A percentile compares a stretch with the other conserved stretches of the same genome.
These are phyloP conservation scores for Gymnosoma rotundatum DNA, from an alignment of 2,888 invertebrate species.

Conservation along the genomic window DNA sequence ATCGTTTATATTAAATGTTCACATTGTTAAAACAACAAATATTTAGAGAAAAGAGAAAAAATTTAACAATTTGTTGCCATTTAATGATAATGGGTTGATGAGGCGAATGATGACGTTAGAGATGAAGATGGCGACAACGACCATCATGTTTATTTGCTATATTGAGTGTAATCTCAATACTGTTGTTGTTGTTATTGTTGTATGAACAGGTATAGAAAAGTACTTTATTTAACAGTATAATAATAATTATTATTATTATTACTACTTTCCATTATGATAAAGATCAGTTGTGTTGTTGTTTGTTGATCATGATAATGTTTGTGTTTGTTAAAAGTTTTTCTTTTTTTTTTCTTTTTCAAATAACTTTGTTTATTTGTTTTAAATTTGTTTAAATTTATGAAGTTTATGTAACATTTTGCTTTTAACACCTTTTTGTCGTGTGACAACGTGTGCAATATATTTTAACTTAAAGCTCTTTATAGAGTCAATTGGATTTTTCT, in stretches of 20 bases:
- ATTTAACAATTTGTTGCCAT: slow-evolving; percentile 55
- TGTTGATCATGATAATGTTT: not conserved
- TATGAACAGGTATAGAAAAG: not conserved
- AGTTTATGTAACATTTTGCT: slow-evolving; percentile 7
- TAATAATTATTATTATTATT: slow-evolving; percentile 55
- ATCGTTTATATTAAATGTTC: slow-evolving; percentile 57
- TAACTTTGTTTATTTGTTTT: slow-evolving; percentile 21
- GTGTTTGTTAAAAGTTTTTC: not conserved
- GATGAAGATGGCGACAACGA: slow-evolving; percentile 45
- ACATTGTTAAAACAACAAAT: slow-evolving; percentile 49
- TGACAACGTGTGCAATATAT: not conserved
- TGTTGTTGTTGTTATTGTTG: slow-evolving; percentile 20
- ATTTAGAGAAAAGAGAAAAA: slow-evolving; percentile 6
- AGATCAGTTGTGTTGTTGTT: slow-evolving; percentile 39
- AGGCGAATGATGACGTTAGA: slow-evolving; percentile 40
- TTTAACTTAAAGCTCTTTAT: not conserved
- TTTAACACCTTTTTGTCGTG: slow-evolving; percentile 1
- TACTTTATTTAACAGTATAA: slow-evolving; percentile 54
- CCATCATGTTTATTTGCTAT: slow-evolving; percentile 21
- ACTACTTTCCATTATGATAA: slow-evolving; percentile 49
- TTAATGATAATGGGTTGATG: slow-evolving; percentile 55
- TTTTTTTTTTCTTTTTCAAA: not conserved
- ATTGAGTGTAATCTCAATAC: slow-evolving; percentile 43
- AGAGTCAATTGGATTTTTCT: not conserved
- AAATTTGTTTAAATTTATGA: not conserved